Evolutionary conservation across 2,797 vertebrate species (phyloP).

Genomic region (Rallus crepitans): DNA sequence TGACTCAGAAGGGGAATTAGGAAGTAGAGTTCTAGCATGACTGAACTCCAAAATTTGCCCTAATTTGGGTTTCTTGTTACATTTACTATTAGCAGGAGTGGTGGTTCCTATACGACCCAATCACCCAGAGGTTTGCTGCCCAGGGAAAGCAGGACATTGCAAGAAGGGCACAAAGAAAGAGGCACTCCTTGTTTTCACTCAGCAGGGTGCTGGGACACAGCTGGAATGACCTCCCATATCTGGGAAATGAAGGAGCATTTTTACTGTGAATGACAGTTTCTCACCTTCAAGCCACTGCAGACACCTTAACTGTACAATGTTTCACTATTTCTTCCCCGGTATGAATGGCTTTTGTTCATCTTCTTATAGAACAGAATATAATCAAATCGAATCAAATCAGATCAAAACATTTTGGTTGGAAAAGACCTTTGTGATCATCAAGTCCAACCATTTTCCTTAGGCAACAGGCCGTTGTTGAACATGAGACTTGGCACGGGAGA

Average conservation of each 20-base stretch:
- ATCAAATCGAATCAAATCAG: too few relatives aligned
- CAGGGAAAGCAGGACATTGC: neutral
- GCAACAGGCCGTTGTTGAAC: neutral
- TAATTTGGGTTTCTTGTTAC: neutral
- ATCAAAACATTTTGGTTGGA: too few relatives aligned
- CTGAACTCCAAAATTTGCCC: neutral
- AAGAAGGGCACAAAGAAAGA: neutral
- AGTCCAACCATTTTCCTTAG: neutral
- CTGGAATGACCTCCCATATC: neutral
- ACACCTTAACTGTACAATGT: neutral
- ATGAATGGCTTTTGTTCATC: neutral
- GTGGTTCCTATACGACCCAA: fast-evolving
- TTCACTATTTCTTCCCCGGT: neutral
- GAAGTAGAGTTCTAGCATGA: neutral
- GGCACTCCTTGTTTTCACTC: neutral
- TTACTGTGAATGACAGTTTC: neutral
- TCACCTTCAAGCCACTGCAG: neutral
- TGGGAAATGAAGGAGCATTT: neutral
- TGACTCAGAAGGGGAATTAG: neutral
- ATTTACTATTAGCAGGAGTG: neutral
- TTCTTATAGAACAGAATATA: neutral
- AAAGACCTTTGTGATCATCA: too few relatives aligned
- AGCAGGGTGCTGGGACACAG: neutral
- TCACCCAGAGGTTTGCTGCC: neutral
- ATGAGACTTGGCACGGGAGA: neutral